Percentiles rank a stretch among this genome's conserved stretches.
Conservation (phyloP, 2,888 invertebrate species). For the Muscina levida region DNA sequence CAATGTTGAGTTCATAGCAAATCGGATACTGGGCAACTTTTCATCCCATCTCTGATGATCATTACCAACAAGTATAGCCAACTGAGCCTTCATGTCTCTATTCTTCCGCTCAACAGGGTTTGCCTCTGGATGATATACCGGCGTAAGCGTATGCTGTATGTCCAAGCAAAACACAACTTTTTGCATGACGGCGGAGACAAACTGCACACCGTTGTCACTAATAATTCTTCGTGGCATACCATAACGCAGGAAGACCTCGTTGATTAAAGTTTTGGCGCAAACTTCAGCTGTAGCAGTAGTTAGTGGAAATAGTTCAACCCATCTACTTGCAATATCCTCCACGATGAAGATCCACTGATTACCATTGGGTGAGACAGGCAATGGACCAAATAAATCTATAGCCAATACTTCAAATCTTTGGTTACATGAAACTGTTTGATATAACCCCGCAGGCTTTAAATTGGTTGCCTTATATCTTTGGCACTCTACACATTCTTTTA, state of each 20-base stretch:
- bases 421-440: not conserved
- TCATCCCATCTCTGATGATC: conserved; percentile 49
- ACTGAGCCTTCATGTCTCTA: conserved; percentile 64
- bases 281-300: conserved; percentile 71
- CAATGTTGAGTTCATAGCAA: conserved; percentile 75
- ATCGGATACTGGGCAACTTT: conserved; percentile 73
- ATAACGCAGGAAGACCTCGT: conserved; percentile 73
- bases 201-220: conserved; percentile 74
- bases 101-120: conserved; percentile 72
- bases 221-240: conserved; percentile 71
- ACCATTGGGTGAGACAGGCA: conserved; percentile 23
- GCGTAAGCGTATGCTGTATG: conserved; percentile 63
- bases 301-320: conserved; percentile 71
- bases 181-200: conserved; percentile 74
- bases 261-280: conserved; percentile 69
- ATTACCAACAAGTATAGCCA: conserved; percentile 49
- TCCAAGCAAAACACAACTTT: conserved; percentile 61
- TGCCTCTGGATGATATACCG: conserved; percentile 74
- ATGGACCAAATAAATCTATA: conserved; percentile 41
- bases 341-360: too few species aligned
- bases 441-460: conserved; percentile 17
- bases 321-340: conserved; percentile 69
- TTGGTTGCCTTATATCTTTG: not conserved
- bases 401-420: conserved; percentile 12
- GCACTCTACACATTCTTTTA: conserved; percentile 17